Evolutionary conservation across 2,888 invertebrate species (phyloP).

Genomic region (Tineola bisselliella): DNA sequence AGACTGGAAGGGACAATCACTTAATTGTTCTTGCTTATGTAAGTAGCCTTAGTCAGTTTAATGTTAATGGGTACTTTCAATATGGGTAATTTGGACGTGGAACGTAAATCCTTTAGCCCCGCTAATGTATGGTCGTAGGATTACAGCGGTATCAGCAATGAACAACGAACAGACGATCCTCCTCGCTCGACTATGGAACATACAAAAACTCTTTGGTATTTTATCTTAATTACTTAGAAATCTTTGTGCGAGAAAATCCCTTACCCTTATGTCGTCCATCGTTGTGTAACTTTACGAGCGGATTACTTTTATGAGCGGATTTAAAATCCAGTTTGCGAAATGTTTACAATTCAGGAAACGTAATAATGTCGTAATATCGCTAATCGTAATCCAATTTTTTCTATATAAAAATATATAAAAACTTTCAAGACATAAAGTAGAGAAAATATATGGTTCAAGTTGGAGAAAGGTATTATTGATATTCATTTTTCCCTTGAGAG

Average conservation of each 20-base stretch:
- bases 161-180: constrained; percentile 48
- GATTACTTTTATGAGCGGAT: constrained; percentile 61
- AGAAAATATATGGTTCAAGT: neutral
- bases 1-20: neutral
- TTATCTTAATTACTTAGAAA: constrained; percentile 67
- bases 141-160: constrained; percentile 61
- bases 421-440: too few relatives aligned
- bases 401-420: too few relatives aligned
- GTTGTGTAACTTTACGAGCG: constrained; percentile 64
- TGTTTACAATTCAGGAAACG: constrained; percentile 50
- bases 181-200: constrained; percentile 36
- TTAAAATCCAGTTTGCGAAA: constrained; percentile 40
- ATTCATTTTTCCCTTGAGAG: constrained; percentile 17
- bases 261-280: constrained; percentile 65
- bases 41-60: constrained; percentile 46
- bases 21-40: constrained; percentile 4
- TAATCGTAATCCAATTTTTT: neutral
- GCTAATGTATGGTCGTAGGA: constrained; percentile 63
- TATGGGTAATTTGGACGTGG: constrained; percentile 62
- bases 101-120: constrained; percentile 63
- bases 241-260: constrained; percentile 62
- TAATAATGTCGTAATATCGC: neutral
- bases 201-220: constrained; percentile 58
- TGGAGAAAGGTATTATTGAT: constrained; percentile 8
- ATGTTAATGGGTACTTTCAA: constrained; percentile 64